Evolutionary conservation across 1,140 invertebrate species (phyloP).

Genomic region (Rhynchophorus ferrugineus): DNA sequence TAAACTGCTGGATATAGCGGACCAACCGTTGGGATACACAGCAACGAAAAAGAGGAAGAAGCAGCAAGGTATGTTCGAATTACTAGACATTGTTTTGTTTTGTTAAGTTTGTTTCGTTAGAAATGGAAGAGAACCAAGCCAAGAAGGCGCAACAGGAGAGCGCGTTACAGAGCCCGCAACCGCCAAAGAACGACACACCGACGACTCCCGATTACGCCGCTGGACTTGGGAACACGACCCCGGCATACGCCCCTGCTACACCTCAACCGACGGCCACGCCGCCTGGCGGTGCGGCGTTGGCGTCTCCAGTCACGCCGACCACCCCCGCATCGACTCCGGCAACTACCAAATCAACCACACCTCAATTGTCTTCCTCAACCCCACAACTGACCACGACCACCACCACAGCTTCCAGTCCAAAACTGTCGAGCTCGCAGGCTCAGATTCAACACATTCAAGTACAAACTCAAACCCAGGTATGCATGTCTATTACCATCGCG

Average conservation of each 20-base stretch:
- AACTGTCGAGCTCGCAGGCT: background rate
- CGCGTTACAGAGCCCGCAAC: constrained; percentile 42
- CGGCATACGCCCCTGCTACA: constrained; percentile 39
- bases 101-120: constrained; percentile 30
- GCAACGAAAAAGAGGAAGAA: constrained; percentile 51
- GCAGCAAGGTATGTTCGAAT: constrained; percentile 47
- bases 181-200: constrained; percentile 34
- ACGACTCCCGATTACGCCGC: constrained; percentile 44
- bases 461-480: background rate
- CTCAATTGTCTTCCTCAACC: background rate
- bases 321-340: background rate
- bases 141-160: constrained; percentile 59
- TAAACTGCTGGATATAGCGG: constrained; percentile 86
- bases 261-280: constrained; percentile 33
- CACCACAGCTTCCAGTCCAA: no score
- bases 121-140: constrained; percentile 64
- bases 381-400: no score
- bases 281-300: constrained; percentile 23
- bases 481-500: background rate
- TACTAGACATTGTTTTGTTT: background rate
- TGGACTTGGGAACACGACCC: constrained; percentile 45
- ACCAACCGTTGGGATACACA: constrained; percentile 73
- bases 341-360: background rate
- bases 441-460: constrained; percentile 1
- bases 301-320: background rate